Conservation (phyloP, 2,888 invertebrate genomes). For the Tiliacea citrago region DNA sequence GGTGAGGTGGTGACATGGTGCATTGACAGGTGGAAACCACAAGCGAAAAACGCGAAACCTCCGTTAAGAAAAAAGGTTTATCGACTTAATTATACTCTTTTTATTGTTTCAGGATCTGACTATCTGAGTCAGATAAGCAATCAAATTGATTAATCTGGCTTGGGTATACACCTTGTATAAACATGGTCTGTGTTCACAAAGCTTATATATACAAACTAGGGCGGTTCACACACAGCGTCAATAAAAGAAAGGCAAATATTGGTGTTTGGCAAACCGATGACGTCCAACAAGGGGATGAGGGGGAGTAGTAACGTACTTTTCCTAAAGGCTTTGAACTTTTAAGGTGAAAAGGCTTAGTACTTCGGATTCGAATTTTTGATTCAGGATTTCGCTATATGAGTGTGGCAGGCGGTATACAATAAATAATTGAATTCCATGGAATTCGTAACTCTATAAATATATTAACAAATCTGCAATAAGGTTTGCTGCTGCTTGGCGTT, state of each 20-base stretch:
- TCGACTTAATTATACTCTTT: slow-evolving; percentile 17
- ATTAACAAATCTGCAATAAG: background rate
- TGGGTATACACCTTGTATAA: slow-evolving; percentile 33
- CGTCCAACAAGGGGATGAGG: background rate
- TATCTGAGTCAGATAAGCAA: slow-evolving; percentile 27
- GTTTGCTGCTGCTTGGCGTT: background rate
- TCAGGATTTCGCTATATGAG: background rate
- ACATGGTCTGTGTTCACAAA: slow-evolving; percentile 39
- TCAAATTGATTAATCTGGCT: slow-evolving; percentile 47
- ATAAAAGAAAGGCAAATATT: slow-evolving; percentile 53
- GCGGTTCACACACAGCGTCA: slow-evolving; percentile 19
- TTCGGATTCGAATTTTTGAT: background rate
- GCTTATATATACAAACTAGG: slow-evolving; percentile 38
- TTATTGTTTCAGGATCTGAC: slow-evolving; percentile 14
- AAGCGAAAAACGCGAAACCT: background rate
- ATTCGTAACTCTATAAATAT: background rate
- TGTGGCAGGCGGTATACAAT: background rate
- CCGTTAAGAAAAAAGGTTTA: background rate
- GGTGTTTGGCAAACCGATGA: slow-evolving; percentile 31
- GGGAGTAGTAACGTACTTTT: background rate
- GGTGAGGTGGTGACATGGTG: background rate
- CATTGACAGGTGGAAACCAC: slow-evolving; percentile 8
- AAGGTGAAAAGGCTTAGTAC: background rate
- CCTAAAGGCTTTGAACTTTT: background rate
- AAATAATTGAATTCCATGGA: background rate